A percentile compares a stretch with the other conserved stretches of the same genome.
Evolutionary conservation across 2,797 vertebrate genomes (phyloP).

Genomic region (Heteromormyrus szaboi): DNA sequence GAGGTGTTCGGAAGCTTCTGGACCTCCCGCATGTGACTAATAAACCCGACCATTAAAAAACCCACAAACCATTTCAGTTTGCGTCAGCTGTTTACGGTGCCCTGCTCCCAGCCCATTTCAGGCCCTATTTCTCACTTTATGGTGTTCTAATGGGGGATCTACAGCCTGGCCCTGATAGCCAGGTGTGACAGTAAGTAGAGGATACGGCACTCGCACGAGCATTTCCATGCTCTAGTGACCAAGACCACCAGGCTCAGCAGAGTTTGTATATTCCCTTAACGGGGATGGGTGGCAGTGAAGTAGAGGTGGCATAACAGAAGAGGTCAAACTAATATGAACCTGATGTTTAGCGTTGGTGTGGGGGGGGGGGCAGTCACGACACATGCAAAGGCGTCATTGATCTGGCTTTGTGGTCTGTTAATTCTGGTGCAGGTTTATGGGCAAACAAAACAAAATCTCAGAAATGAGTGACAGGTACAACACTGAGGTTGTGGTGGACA

Average conservation of each 20-base stretch:
- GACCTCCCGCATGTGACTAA: background rate
- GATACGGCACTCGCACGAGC: background rate
- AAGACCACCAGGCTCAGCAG: background rate
- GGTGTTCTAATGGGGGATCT: background rate
- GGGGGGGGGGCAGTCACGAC: background rate
- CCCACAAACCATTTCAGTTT: constrained; percentile 1
- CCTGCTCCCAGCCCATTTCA: background rate
- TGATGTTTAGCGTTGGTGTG: background rate
- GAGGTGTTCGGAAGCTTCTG: background rate
- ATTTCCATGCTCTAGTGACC: background rate
- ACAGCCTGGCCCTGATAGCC: background rate
- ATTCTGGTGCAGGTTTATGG: background rate
- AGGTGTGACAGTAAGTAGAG: background rate
- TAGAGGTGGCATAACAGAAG: background rate
- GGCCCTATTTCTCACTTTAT: background rate
- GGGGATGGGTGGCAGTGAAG: background rate
- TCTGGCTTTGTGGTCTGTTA: background rate
- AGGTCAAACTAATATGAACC: background rate
- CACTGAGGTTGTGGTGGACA: background rate
- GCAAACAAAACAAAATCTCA: background rate
- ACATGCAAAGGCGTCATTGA: background rate
- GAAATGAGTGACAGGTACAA: background rate
- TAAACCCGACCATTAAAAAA: background rate
- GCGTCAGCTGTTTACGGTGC: background rate
- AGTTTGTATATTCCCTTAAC: background rate